Base-by-base conservation (phyloP, 2,888 invertebrate species). In the Laothoe populi region DNA sequence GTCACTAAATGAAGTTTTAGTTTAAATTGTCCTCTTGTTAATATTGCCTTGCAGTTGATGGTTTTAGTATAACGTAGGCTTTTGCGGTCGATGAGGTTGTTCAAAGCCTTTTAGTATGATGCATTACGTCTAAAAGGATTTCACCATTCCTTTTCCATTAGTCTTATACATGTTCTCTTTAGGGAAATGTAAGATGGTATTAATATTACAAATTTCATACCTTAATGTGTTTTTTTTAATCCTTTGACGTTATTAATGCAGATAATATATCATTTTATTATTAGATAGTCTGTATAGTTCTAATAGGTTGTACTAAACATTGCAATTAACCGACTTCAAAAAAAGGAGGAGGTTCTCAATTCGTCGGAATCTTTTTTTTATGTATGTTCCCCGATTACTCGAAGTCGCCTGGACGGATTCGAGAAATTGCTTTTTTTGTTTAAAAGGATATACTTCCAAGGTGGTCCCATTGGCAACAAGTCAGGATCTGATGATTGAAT, bases 1-100 rank as follows among this genome's bases (percentile, higher is more conserved):
- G 82, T 72, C 75, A 80, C 79, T 84, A 84, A 87, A 88, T 84
- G 82, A 84, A 84, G 87, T 87, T 81, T 73, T 78, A 79, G 81
- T 83, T 82, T 75, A 75, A 81, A 81, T 75, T 77, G 80, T 81
- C 78, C 74, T 71, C 69, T 75, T 74, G 75, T 76, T 79, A 77
- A 77, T 75, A 75, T 73, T 75, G 68, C 16, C 35, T 31, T 53
- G 31, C 69, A 70, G 57, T 23, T 26, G 38, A 38, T 21, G 59
- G 60, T 23, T 60, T 46, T 35, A 46, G 11, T 19, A 44, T 35
- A n/a, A 16, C 19, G 10, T 31, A 21, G 23, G 23, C 23, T 46
- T 57, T 35, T 59, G 61, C 31, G 49, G 64, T 59, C n/a, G 26
- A 40, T 21, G 63, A 19, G 64, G 61, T 59, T 62, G 23, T 59